phyloP scores from a whole-genome alignment of 1,140 invertebrate genomes.

The Drosophila pruinosa region DNA sequence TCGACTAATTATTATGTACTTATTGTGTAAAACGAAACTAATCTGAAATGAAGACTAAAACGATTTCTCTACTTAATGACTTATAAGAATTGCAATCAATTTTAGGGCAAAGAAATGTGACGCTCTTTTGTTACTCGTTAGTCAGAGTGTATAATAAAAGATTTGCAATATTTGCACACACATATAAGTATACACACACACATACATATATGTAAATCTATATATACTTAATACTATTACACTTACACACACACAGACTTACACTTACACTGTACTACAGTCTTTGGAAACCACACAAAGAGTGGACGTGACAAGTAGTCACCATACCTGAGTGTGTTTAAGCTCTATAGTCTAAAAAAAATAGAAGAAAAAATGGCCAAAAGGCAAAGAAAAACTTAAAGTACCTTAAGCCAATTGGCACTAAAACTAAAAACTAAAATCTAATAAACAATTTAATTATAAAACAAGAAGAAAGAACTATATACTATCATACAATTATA shows the following conservation, averaged over 20 bases:
- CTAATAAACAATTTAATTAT: conserved; percentile 58
- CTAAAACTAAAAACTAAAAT: conserved; percentile 71
- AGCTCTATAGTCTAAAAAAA: conserved; percentile 23
- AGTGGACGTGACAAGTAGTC: not conserved
- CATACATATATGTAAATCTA: not conserved
- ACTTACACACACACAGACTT: conserved; percentile 40
- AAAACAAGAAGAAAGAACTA: conserved; percentile 16
- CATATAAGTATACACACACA: conserved; percentile 2
- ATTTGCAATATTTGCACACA: conserved; percentile 75
- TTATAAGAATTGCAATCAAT: conserved; percentile 76
- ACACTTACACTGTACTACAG: conserved; percentile 12
- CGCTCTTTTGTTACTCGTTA: conserved; percentile 68
- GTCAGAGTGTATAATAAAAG: conserved; percentile 38
- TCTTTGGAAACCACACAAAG: conserved; percentile 17
- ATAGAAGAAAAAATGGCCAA: conserved; percentile 41
- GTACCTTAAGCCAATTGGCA: conserved; percentile 82
- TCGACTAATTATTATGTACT: conserved; percentile 59
- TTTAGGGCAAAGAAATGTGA: conserved; percentile 16
- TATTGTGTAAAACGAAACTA: conserved; percentile 51
- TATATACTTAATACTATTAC: conserved; percentile 19
- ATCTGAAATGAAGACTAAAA: conserved; percentile 77
- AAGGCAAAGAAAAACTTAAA: conserved; percentile 74
- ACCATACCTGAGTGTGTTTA: conserved; percentile 55
- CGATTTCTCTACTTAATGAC: conserved; percentile 76
- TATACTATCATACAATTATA: conserved; percentile 34